A percentile compares a stretch with the other conserved stretches of the same genome.
These are phyloP conservation scores for Uloborus diversus DNA, from an alignment of 1,140 invertebrate species.

Conservation along the genomic window DNA sequence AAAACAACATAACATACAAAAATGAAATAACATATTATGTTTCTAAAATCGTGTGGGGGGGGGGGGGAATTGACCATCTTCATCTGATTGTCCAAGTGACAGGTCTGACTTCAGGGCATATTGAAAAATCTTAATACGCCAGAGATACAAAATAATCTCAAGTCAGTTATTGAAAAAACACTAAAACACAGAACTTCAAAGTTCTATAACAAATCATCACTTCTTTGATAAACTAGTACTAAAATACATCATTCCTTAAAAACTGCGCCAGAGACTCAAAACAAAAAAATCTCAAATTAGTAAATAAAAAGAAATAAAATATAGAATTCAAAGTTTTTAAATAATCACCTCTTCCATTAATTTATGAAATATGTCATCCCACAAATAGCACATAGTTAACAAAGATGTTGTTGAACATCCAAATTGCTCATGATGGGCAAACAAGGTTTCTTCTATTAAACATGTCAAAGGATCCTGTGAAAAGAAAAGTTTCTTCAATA, in stretches of 20 bases:
- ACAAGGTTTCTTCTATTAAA: conserved; percentile 15
- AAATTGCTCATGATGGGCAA: conserved; percentile 32
- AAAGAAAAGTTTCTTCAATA: no score
- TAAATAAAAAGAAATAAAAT: background rate
- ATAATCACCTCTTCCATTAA: conserved; percentile 1
- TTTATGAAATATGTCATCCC: conserved; percentile 2
- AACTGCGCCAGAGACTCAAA: background rate
- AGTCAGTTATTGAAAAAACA: background rate
- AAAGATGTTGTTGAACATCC: conserved; percentile 15
- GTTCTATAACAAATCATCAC: background rate
- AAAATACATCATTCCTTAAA: background rate
- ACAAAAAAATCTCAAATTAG: background rate
- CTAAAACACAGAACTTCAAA: background rate
- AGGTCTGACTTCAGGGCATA: no score
- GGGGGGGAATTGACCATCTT: no score
- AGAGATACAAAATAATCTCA: no score
- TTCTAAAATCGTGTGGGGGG: no score
- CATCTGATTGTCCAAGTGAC: no score
- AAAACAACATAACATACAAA: no score
- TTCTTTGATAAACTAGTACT: background rate
- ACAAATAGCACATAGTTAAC: conserved; percentile 40
- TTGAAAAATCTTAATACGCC: no score
- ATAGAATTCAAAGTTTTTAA: background rate
- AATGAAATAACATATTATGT: no score
- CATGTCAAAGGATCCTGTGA: conserved; percentile 4